Evolutionary conservation across 1,140 invertebrate genomes (phyloP), one percentile per base, ranked within the genome.

Genomic region (Trachymyrmex cornetzi): DNA sequence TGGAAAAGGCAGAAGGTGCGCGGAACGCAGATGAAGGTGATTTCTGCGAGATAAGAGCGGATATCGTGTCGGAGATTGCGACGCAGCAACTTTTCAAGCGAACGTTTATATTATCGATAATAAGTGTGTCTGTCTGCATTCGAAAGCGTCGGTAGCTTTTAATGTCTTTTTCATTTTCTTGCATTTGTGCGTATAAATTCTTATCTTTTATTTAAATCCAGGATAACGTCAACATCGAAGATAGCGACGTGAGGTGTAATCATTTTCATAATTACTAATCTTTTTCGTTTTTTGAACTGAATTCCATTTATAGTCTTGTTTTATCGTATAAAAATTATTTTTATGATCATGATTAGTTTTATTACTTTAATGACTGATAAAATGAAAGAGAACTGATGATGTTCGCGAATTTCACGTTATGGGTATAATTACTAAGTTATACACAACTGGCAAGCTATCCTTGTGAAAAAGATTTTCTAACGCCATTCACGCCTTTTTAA

Each of bases 51-150:
- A 81, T 81, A 66, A 79, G 34, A 85, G 44, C 34, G 59, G 69
- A 71, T 89, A 82, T 89, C 87, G 57, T 7, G 59, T 79, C 44
- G 63, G 74, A 77, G 53, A 82, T 87, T 87, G 64, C 86, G 71
- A 87, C 55, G 34, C 69, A 50, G 61, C 80, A 57, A 80, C 86
- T 87, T 64, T 77, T 90, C 85, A 90, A 81, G 53, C 34, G 50
- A 81, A 85, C 75, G 61, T 85, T 85, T 79, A 85, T 85, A 79
- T 80, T 81, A 81, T 16, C 79, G 77, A 71, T 71, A 57, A 72
- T 81, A 81, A 71, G 50, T 44, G 34, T 44, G n/a, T 71, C 48
- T 81, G 79, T 81, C 50, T n/a, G 66, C 19, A 16, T 57, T 53
- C 30, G 27, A 80, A 80, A 53, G 30, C 30, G 79, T 71, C 79